Percentiles rank a stretch among this genome's conserved stretches.
Evolutionary conservation across 2,888 invertebrate genomes (phyloP).

Genomic region (Macrophya annulata): DNA sequence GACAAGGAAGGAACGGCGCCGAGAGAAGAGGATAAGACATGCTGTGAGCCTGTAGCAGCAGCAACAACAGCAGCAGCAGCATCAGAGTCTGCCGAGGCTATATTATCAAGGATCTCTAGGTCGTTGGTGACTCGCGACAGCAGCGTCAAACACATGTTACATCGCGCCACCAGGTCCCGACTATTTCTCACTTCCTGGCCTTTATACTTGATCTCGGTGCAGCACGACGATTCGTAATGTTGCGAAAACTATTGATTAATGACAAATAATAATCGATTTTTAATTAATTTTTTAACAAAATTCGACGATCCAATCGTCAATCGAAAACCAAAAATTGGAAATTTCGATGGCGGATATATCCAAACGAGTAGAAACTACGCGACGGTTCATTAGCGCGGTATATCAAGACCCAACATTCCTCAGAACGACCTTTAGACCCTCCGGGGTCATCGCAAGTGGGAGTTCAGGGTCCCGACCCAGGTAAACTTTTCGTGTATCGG

Average conservation of each 20-base stretch:
- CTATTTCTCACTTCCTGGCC: constrained; percentile 42
- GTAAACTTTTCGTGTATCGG: constrained; percentile 65
- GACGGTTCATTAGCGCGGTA: constrained; percentile 75
- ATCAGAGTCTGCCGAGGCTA: constrained; percentile 7
- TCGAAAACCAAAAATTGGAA: constrained; percentile 20
- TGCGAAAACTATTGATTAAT: not conserved
- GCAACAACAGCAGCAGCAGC: not conserved
- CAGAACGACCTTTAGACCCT: constrained; percentile 72
- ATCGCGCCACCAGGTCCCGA: constrained; percentile 43
- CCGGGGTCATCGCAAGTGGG: constrained; percentile 63
- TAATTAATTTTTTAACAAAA: not conserved
- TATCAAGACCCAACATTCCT: constrained; percentile 73
- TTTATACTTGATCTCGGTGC: constrained; percentile 7
- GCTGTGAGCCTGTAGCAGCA: not conserved
- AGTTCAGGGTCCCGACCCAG: constrained; percentile 63
- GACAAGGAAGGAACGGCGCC: constrained; percentile 7
- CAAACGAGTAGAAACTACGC: constrained; percentile 57
- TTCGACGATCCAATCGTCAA: not conserved
- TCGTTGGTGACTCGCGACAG: constrained; percentile 50
- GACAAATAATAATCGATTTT: too few species aligned
- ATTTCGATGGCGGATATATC: constrained; percentile 61
- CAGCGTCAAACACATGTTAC: constrained; percentile 54
- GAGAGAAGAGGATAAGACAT: constrained; percentile 39
- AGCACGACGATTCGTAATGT: constrained; percentile 5
- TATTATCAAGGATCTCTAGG: constrained; percentile 53